A percentile compares a stretch with the other conserved stretches of the same genome.
Evolutionary conservation across 2,113 vertebrate genomes (phyloP).

Genomic region (Cavia aperea): DNA sequence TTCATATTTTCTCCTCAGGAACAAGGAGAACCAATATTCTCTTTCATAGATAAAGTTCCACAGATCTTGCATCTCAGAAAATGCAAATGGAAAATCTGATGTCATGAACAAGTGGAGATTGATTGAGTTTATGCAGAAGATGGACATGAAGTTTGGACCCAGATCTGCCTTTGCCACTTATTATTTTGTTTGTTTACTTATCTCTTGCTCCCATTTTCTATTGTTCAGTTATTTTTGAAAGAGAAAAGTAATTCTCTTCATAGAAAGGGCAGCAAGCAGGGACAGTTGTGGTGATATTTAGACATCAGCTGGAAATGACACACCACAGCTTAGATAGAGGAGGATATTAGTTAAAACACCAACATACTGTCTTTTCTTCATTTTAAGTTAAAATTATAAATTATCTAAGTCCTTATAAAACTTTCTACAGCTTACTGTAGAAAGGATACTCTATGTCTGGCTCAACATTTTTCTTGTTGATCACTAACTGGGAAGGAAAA

Average conservation of each 20-base stretch:
- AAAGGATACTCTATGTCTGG: constrained; percentile 1
- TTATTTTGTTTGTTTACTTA: neutral
- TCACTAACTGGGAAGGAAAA: neutral
- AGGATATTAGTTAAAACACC: neutral
- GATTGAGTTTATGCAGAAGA: neutral
- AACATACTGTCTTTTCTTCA: neutral
- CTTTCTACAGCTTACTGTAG: neutral
- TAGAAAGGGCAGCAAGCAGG: neutral
- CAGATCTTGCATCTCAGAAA: neutral
- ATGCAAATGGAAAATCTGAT: neutral
- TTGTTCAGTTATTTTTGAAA: neutral
- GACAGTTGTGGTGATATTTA: neutral
- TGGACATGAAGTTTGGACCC: accelerated
- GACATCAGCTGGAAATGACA: neutral
- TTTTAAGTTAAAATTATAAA: constrained; percentile 31
- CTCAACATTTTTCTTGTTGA: neutral
- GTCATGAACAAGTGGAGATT: neutral
- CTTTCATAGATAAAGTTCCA: neutral
- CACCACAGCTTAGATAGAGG: neutral
- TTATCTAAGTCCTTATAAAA: constrained; percentile 35
- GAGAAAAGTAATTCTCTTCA: neutral
- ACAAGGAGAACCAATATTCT: neutral
- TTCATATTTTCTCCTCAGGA: neutral
- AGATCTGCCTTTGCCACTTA: neutral
- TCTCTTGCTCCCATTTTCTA: neutral